These are phyloP conservation scores for Coreoperca whiteheadi DNA, from an alignment of 2,113 vertebrate species.

Conservation along the genomic window DNA sequence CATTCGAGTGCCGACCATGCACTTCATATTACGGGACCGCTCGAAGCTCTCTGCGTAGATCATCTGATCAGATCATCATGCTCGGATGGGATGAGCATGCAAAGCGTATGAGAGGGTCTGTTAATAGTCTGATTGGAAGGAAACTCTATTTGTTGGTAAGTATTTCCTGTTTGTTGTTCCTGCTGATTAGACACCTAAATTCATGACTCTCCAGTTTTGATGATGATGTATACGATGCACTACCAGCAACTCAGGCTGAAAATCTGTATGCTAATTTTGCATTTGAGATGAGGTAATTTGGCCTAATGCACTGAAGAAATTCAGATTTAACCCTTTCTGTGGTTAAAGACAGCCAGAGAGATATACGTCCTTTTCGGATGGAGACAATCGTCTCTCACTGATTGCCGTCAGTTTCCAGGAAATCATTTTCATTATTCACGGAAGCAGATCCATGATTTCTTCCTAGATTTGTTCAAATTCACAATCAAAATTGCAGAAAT, in stretches of 20 bases:
- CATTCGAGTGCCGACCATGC: slow-evolving; percentile 27
- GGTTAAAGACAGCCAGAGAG: too few species aligned
- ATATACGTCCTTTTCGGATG: too few species aligned
- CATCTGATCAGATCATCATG: slow-evolving; percentile 47
- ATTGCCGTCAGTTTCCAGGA: neutral
- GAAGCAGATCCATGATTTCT: neutral
- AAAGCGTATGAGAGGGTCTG: slow-evolving; percentile 36
- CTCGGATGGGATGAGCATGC: slow-evolving; percentile 46
- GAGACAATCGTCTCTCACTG: neutral
- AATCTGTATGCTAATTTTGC: slow-evolving; percentile 47
- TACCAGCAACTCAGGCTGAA: slow-evolving; percentile 24
- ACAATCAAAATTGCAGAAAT: neutral
- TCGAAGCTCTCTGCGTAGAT: slow-evolving; percentile 4
- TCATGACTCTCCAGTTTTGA: slow-evolving; percentile 27
- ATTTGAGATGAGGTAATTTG: slow-evolving; percentile 53
- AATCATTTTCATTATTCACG: slow-evolving; percentile 7
- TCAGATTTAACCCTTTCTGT: slow-evolving; percentile 40
- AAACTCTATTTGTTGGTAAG: slow-evolving; percentile 38
- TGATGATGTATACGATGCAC: slow-evolving; percentile 59
- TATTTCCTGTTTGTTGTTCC: slow-evolving; percentile 51
- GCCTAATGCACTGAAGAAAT: slow-evolving; percentile 50
- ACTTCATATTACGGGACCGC: slow-evolving; percentile 24
- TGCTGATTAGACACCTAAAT: slow-evolving; percentile 61
- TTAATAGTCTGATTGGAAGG: slow-evolving; percentile 51
- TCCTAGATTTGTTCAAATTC: neutral